Percentiles rank a stretch among this genome's conserved stretches.
phyloP scores from a whole-genome alignment of 2,797 vertebrate genomes.

The Channa striata region DNA sequence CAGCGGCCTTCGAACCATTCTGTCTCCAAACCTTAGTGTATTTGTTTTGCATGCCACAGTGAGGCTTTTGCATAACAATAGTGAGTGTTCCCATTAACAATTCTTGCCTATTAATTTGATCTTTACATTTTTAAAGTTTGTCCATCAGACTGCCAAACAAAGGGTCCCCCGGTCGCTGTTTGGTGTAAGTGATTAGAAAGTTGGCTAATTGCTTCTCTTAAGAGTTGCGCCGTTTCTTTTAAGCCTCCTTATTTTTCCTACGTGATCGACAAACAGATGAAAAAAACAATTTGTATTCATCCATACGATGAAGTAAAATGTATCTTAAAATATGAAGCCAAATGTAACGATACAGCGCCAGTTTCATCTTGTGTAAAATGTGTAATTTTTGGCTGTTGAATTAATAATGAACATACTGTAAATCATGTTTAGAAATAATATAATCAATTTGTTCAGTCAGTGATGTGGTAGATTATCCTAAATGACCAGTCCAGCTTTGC shows the following conservation, averaged over 20 bases:
- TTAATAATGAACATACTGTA: background rate
- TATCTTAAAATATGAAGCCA: background rate
- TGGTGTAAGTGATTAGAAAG: constrained; percentile 74
- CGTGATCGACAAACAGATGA: constrained; percentile 26
- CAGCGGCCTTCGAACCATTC: constrained; percentile 84
- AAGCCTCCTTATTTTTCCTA: constrained; percentile 35
- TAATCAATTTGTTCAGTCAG: background rate
- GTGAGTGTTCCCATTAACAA: constrained; percentile 77
- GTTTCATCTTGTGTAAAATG: background rate
- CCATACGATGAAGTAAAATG: constrained; percentile 10
- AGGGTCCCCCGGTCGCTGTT: constrained; percentile 59
- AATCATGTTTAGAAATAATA: background rate
- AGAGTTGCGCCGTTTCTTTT: constrained; percentile 59
- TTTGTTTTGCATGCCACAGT: constrained; percentile 85
- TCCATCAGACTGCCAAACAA: constrained; percentile 77
- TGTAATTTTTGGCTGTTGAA: too few species aligned
- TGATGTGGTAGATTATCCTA: background rate
- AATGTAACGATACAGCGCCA: constrained; percentile 8
- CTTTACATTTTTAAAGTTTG: constrained; percentile 83
- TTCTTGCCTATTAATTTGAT: constrained; percentile 81
- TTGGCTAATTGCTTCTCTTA: constrained; percentile 78
- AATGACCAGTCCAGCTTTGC: constrained; percentile 21
- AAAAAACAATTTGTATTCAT: constrained; percentile 24
- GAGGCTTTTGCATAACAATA: constrained; percentile 85
- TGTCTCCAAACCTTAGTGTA: constrained; percentile 80